Evolutionary conservation across 2,113 vertebrate species (phyloP), one percentile per base, ranked within the genome.

Genomic region (Nesoenas mayeri): DNA sequence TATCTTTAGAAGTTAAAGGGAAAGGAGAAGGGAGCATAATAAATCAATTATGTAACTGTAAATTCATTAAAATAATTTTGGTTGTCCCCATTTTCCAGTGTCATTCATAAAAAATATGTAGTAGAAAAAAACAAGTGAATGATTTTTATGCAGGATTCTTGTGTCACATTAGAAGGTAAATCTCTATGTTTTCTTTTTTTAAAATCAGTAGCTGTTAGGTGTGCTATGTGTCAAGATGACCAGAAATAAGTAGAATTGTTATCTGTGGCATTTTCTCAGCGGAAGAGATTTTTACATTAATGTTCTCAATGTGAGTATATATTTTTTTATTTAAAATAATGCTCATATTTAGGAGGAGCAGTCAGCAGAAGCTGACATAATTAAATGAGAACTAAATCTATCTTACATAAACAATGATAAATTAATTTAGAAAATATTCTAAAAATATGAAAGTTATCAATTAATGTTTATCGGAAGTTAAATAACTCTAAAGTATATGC

Each of bases 291-390:
- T 97, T 94, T 93, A 62, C 32, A 34, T 75, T 90, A 44, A 72
- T 58, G 9, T 74, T 91, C 77, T 90, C 48, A 32, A 81, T 90
- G 16, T 51, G 54, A 77, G 28, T 61, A 70, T 72, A 56, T 92
- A 75, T 82, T 93, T 93, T 96, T 91, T 38, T 72, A 65, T 73
- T 83, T 67, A 72, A 93, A 93, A 20, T 60, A 75, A 82, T 36
- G 48, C 15, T 84, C 85, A 72, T 69, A 80, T 48, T 71, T 79
- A 69, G 22, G 38, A 89, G 51, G 28, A 82, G 6, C 8, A 85
- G 64, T 70, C 26, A 91, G 26, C 34, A 74, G 20, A 50, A 93
- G 10, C n/a, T 94, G 57, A 50, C 20, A 32, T 69, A 73, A 89
- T 82, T 67, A 82, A 80, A 88, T 86, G 12, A 79, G 34, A 87